phyloP scores from a whole-genome alignment of 2,888 invertebrate species.

The Microchrysa polita region DNA sequence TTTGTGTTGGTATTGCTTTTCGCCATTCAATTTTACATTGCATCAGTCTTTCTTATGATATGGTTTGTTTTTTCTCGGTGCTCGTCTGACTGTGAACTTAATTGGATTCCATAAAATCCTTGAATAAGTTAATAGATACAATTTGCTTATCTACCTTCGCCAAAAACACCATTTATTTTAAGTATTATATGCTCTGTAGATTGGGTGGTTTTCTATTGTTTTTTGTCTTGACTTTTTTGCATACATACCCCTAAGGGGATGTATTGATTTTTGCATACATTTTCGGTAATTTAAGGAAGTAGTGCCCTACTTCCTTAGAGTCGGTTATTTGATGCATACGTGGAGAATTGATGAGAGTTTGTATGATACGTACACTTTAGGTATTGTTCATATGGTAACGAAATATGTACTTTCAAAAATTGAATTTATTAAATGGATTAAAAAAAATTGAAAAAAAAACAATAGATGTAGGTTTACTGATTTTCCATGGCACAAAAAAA shows the following conservation, averaged over 20 bases:
- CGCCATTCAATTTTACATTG: background rate
- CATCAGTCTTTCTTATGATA: background rate
- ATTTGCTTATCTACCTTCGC: background rate
- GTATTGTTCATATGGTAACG: too few relatives aligned
- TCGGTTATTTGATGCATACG: background rate
- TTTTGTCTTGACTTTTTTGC: background rate
- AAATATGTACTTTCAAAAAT: too few relatives aligned
- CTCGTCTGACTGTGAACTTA: background rate
- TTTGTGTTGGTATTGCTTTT: background rate
- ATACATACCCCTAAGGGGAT: too few relatives aligned
- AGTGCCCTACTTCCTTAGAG: background rate
- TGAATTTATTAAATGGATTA: too few relatives aligned
- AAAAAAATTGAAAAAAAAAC: too few relatives aligned
- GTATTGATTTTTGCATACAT: too few relatives aligned
- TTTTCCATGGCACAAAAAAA: too few relatives aligned
- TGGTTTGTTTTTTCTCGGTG: too few relatives aligned
- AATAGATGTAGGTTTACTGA: too few relatives aligned
- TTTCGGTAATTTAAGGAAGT: background rate
- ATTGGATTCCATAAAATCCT: constrained; percentile 1
- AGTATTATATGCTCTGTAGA: background rate
- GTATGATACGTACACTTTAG: too few relatives aligned
- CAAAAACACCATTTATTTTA: background rate
- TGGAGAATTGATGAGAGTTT: too few relatives aligned
- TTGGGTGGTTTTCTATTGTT: background rate
- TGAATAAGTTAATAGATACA: constrained; percentile 11